These are phyloP conservation scores for Schlechtendalia chinensis DNA, from an alignment of 1,140 invertebrate species.

Conservation along the genomic window DNA sequence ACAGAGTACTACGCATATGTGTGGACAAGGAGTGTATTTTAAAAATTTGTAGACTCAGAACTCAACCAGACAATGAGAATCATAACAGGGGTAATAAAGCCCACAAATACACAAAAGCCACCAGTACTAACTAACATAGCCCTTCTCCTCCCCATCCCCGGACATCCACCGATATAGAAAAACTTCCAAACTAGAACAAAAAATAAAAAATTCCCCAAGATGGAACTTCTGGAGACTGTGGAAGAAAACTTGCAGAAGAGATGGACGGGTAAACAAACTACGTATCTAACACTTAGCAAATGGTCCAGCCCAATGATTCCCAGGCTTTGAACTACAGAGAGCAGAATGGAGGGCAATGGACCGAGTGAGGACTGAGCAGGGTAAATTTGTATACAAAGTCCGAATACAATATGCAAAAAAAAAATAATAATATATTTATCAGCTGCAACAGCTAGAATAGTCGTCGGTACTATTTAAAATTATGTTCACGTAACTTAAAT, in stretches of 20 bases:
- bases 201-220: background rate
- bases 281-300: no score
- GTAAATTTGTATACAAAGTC: no score
- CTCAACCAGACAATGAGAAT: background rate
- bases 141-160: no score
- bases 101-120: background rate
- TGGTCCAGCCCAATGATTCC: background rate
- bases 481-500: no score
- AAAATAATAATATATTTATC: no score
- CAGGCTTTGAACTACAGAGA: background rate
- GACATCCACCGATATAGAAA: background rate
- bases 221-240: background rate
- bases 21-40: background rate
- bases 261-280: no score
- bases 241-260: background rate
- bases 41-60: background rate
- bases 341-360: background rate
- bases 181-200: background rate
- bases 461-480: no score
- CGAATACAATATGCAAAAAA: no score
- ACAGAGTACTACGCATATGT: background rate
- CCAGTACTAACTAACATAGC: background rate
- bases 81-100: no score
- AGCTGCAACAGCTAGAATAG: no score
- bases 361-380: background rate